phyloP scores from a whole-genome alignment of 2,113 vertebrate species.

The Oncorhynchus clarkii region DNA sequence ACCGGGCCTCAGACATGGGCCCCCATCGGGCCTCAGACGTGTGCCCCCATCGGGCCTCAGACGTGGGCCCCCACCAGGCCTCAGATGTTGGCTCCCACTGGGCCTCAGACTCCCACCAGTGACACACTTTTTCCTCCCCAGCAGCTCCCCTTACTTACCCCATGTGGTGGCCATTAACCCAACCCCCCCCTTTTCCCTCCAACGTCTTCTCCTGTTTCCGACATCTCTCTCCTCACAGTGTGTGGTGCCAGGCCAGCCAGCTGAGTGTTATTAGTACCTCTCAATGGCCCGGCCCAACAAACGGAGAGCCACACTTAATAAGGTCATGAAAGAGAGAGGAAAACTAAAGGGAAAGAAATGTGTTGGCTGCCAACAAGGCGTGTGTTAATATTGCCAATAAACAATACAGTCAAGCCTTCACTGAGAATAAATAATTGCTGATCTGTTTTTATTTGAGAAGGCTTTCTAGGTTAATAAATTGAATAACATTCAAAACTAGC shows the following conservation, averaged over 20 bases:
- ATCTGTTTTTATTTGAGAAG: constrained; percentile 45
- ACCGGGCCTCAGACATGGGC: not conserved
- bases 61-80: not conserved
- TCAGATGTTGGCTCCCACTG: no score
- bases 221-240: not conserved
- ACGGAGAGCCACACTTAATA: constrained; percentile 28
- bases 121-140: constrained; percentile 39
- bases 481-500: constrained; percentile 25
- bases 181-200: not conserved
- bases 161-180: constrained; percentile 39
- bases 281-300: constrained; percentile 15
- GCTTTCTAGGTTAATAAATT: constrained; percentile 39
- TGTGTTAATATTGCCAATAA: constrained; percentile 35
- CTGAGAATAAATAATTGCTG: constrained; percentile 24
- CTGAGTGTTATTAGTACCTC: constrained; percentile 35
- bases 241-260: constrained; percentile 20
- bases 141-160: constrained; percentile 32
- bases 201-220: constrained; percentile 32
- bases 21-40: not conserved
- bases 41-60: no score
- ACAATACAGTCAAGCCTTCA: constrained; percentile 33
- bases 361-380: constrained; percentile 24
- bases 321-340: constrained; percentile 28
- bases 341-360: constrained; percentile 1
- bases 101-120: constrained; percentile 29